Evolutionary conservation across 2,797 vertebrate species (phyloP), one percentile per base, ranked within the genome.

Genomic region (Borostomias antarcticus): DNA sequence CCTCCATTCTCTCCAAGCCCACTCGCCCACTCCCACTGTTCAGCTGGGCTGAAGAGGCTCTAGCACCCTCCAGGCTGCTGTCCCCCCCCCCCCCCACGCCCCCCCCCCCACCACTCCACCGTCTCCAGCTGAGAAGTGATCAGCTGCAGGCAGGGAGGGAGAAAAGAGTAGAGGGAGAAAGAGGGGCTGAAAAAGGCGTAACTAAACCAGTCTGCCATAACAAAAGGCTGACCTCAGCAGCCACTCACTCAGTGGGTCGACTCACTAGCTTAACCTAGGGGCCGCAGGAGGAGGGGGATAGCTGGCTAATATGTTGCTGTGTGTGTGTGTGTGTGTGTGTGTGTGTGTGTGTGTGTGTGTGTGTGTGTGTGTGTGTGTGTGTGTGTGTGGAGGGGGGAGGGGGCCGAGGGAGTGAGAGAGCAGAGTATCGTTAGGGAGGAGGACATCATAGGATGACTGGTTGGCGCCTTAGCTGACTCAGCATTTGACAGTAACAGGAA

Each of bases 241-340:
- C 35, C 37, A 25, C 61, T 37, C 48, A 64, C 48, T 52, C 56
- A 40, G 30, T 21, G n/a, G n/a, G 56, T 69, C 77, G 73, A 66
- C 62, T 59, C 11, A 30, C 75, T 81, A 79, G 78, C 82, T 77
- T 80, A 74, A 77, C 82, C 86, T 64, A 47, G 17, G 77, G n/a
- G n/a, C n/a, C n/a, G 83, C 80, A 30, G 51, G 73, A 70, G 54
- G 70, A 0, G 15, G 40, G 62, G 78, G 54, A 58, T 69, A 66
- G 56, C 70, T 63, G 69, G 80, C 66, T 70, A 70, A 77, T 53
- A 70, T 53, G 17, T 40, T 71, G 48, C 25, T 33, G 66, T 26
- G 25, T 61, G 61, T 50, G 59, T 26, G 23, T 63, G 51, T 21
- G 29, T 59, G 50, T 58, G 25, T 57, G 28, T 11, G 7, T 40